A percentile compares a stretch with the other conserved stretches of the same genome.
Evolutionary conservation across 2,888 invertebrate genomes (phyloP).

Genomic region (Amblyteles armatorius): DNA sequence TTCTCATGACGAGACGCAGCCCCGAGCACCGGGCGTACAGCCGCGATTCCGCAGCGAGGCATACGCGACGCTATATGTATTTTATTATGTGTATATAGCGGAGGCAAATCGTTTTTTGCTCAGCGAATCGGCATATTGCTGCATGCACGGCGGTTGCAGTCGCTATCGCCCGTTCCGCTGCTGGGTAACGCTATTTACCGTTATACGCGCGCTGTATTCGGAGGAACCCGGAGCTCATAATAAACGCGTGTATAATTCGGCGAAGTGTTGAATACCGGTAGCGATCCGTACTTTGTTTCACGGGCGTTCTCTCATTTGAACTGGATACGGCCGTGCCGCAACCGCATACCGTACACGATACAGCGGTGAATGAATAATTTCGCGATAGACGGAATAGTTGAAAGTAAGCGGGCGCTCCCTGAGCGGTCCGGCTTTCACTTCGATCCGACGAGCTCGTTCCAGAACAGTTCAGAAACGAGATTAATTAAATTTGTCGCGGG

Average conservation of each 20-base stretch:
- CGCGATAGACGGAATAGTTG: slow-evolving; percentile 52
- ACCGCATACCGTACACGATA: background rate
- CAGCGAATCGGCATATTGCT: slow-evolving; percentile 60
- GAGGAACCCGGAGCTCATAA: slow-evolving; percentile 49
- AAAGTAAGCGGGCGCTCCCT: slow-evolving; percentile 43
- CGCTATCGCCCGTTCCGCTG: slow-evolving; percentile 22
- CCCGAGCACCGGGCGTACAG: slow-evolving; percentile 27
- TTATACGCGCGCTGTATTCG: slow-evolving; percentile 2
- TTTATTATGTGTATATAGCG: background rate
- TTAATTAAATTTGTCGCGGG: slow-evolving; percentile 52
- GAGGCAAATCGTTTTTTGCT: slow-evolving; percentile 49
- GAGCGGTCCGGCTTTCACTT: background rate
- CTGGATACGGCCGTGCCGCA: slow-evolving; percentile 9
- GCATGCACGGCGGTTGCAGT: slow-evolving; percentile 63
- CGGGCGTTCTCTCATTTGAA: background rate
- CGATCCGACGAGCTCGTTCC: slow-evolving; percentile 20
- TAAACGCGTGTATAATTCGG: slow-evolving; percentile 66
- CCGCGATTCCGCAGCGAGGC: background rate
- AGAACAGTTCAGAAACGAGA: slow-evolving; percentile 39
- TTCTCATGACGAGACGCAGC: slow-evolving; percentile 69
- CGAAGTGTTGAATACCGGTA: slow-evolving; percentile 25
- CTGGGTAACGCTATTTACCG: slow-evolving; percentile 29
- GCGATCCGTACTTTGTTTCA: slow-evolving; percentile 42
- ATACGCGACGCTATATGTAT: slow-evolving; percentile 14
- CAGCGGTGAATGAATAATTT: slow-evolving; percentile 64